Base-by-base conservation (phyloP, 2,797 vertebrate species). In the Crax fasciolata region DNA sequence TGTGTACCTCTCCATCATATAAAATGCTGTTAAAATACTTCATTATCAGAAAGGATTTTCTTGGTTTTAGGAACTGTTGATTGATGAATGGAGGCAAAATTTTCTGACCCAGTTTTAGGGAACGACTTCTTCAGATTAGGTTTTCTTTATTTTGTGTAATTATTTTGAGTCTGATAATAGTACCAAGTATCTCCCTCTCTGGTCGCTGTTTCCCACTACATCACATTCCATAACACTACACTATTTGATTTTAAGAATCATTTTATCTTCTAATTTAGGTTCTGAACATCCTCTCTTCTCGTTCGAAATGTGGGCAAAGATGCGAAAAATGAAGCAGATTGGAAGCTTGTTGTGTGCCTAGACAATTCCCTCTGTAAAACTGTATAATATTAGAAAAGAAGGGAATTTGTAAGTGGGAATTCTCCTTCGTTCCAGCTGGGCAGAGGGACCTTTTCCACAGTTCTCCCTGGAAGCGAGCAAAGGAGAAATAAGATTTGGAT, bases 11-110 rank as follows among this genome's bases (percentile, higher is more conserved):
- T 41, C 44, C 82, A 27, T 41, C 67, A 59, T 62, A 21, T 11
- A 18, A 96, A 96, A 95, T 91, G 76, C 67, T 88, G 59, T 94
- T 90, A 94, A 67, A 35, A 88, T n/a, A 19, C 43, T 46, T 81
- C 8, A 54, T 72, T 84, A 86, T 41, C 54, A 66, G 54, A 82
- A 74, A 74, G 62, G 68, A 88, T 91, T 92, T 93, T 84, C 39
- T 41, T 18, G 9, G 51, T 57, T 97, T 88, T 79, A 88, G 15
- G 75, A 85, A 81, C 79, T 61, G 48, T 13, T 62, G 20, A 86
- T 76, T 35, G 35, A 35, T 35, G 85, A 93, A 87, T 23, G 44
- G 25, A 94, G 30, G 65, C 65, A 90, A 63, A 6, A 12, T 52
- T 66, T 96, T 91, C 57, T 87, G 48, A 66, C 51, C 27, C 32